Conservation (phyloP, 2,888 invertebrate species). For the Eilema caniola region DNA sequence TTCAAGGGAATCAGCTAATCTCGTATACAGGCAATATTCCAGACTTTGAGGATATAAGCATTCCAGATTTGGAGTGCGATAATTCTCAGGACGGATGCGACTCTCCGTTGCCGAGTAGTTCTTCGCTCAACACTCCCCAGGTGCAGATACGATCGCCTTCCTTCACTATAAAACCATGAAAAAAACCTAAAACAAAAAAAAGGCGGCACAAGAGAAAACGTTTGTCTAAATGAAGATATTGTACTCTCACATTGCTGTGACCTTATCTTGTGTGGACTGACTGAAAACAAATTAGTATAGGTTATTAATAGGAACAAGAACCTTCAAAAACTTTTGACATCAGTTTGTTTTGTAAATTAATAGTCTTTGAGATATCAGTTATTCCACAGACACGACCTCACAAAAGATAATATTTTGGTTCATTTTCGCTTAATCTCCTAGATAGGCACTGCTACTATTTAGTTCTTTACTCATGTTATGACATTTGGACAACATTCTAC, state of each 20-base stretch:
- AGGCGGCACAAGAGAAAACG: constrained; percentile 48
- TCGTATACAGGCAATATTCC: constrained; percentile 86
- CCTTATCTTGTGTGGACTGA: constrained; percentile 37
- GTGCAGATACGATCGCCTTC: constrained; percentile 69
- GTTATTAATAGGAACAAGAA: constrained; percentile 15
- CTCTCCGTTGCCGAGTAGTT: constrained; percentile 62
- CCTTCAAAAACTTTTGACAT: not conserved
- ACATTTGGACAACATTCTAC: constrained; percentile 28
- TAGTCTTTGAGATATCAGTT: not conserved
- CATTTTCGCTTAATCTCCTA: not conserved
- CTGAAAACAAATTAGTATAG: constrained; percentile 37
- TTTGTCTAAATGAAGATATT: constrained; percentile 31
- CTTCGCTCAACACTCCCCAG: constrained; percentile 79
- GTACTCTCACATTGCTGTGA: constrained; percentile 22
- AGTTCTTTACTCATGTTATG: constrained; percentile 9
- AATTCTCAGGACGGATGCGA: constrained; percentile 66
- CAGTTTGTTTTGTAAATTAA: not conserved
- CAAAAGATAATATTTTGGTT: not conserved
- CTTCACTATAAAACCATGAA: constrained; percentile 70
- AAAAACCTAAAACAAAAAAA: constrained; percentile 38
- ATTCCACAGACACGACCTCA: not conserved
- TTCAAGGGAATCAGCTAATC: constrained; percentile 86
- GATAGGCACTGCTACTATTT: not conserved
- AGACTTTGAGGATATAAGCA: constrained; percentile 83
- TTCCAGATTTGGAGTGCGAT: constrained; percentile 76